Evolutionary conservation across 2,797 vertebrate genomes (phyloP).

Genomic region (Siniperca undulata): DNA sequence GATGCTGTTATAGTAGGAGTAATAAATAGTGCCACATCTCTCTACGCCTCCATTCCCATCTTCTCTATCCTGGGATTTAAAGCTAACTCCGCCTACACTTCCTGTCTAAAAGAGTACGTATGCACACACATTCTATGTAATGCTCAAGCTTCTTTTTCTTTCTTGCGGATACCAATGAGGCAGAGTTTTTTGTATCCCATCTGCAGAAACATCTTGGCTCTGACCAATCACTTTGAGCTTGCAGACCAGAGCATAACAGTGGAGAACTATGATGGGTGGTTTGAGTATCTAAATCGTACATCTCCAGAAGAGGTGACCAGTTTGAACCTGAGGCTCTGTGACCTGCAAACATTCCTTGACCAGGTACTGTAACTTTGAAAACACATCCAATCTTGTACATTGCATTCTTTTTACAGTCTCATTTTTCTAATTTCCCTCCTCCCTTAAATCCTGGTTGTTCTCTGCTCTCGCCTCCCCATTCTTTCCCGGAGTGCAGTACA

Average conservation of each 20-base stretch:
- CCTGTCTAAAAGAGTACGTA: constrained; percentile 86
- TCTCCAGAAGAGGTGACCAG: constrained; percentile 67
- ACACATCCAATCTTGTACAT: neutral
- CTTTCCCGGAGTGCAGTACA: neutral
- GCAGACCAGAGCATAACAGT: constrained; percentile 85
- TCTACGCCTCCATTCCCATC: constrained; percentile 91
- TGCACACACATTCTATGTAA: neutral
- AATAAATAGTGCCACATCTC: constrained; percentile 92
- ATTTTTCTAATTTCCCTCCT: neutral
- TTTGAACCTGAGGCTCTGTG: constrained; percentile 83
- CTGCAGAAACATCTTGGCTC: constrained; percentile 89
- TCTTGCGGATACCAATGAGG: neutral
- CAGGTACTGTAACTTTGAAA: constrained; percentile 78
- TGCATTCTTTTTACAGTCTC: neutral
- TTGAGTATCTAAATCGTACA: constrained; percentile 77
- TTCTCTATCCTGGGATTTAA: constrained; percentile 96
- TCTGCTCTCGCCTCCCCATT: neutral
- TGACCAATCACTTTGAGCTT: constrained; percentile 89
- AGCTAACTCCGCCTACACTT: constrained; percentile 83
- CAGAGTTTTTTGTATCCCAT: neutral
- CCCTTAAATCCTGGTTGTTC: neutral
- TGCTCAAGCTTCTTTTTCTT: neutral
- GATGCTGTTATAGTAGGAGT: constrained; percentile 90
- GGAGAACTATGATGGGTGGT: constrained; percentile 82
- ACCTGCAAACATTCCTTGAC: constrained; percentile 88